Conservation (phyloP, 2,888 invertebrate genomes). For the Anthrax anthrax region DNA sequence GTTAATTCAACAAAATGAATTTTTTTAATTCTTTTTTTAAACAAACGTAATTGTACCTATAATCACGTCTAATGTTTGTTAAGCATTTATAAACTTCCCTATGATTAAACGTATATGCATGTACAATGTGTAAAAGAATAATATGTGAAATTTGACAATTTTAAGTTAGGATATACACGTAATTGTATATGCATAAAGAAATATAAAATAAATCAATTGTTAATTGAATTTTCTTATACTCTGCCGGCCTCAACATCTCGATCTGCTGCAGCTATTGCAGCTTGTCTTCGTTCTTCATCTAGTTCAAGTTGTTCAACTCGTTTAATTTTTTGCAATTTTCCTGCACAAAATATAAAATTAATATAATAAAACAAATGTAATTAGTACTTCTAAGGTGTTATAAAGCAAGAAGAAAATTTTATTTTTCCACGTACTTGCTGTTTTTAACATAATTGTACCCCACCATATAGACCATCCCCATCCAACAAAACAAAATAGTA, state of each 20-base stretch:
- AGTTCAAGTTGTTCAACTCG: constrained; percentile 37
- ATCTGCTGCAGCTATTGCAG: constrained; percentile 34
- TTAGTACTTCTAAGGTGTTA: not conserved
- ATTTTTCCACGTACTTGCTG: constrained; percentile 65
- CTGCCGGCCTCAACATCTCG: constrained; percentile 8
- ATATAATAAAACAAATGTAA: not conserved
- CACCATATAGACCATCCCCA: constrained; percentile 99
- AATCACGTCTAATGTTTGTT: no score
- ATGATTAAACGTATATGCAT: no score
- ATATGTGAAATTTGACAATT: no score
- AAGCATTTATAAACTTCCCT: no score
- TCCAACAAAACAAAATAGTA: constrained; percentile 84
- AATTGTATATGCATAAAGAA: no score
- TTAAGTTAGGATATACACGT: no score
- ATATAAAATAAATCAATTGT: no score
- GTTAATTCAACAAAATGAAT: no score
- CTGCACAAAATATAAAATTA: constrained; percentile 30
- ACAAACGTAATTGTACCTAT: no score
- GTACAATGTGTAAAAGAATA: no score
- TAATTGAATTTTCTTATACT: no score
- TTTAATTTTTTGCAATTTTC: constrained; percentile 49
- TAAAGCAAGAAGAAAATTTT: not conserved
- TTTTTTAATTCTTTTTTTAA: no score
- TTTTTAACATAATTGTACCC: constrained; percentile 83
- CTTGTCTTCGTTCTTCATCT: constrained; percentile 32